A percentile compares a stretch with the other conserved stretches of the same genome.
phyloP scores from a whole-genome alignment of 2,113 vertebrate genomes.

The Nerophis ophidion region DNA sequence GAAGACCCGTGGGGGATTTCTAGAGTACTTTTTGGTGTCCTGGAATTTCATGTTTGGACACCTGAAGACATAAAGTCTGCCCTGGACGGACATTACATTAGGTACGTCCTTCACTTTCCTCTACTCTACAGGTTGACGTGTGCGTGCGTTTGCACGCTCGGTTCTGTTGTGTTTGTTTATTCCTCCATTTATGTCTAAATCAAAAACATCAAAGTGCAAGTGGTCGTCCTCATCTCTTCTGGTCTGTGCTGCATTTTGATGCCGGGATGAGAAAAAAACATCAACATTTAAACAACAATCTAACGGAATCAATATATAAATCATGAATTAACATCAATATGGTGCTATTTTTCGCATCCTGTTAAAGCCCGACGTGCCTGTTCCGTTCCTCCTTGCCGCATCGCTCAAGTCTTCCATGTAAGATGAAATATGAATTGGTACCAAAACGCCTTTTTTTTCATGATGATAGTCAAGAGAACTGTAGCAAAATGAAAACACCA shows the following conservation, averaged over 20 bases:
- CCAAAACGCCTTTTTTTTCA: neutral
- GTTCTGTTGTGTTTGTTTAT: too few relatives aligned
- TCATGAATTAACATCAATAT: too few relatives aligned
- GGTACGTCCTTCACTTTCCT: slow-evolving; percentile 44
- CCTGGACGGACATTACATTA: neutral
- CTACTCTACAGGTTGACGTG: slow-evolving; percentile 41
- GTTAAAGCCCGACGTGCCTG: slow-evolving; percentile 13
- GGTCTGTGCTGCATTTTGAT: too few relatives aligned
- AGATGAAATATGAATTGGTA: slow-evolving; percentile 30
- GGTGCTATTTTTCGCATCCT: too few relatives aligned
- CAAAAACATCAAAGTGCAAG: too few relatives aligned
- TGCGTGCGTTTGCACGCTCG: neutral
- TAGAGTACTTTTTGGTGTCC: slow-evolving; percentile 29
- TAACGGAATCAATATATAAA: too few relatives aligned
- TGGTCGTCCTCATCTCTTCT: too few relatives aligned
- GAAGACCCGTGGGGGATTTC: slow-evolving; percentile 31
- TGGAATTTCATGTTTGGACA: slow-evolving; percentile 1
- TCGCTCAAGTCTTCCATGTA: slow-evolving; percentile 46
- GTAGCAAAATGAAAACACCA: too few relatives aligned
- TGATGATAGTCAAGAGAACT: too few relatives aligned
- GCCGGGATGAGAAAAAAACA: too few relatives aligned
- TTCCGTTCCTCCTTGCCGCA: slow-evolving; percentile 14
- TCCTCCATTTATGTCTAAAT: too few relatives aligned
- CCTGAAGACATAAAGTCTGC: slow-evolving; percentile 6
- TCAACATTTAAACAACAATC: too few relatives aligned